Conservation (phyloP, 2,888 invertebrate genomes). For the Mesorhabditis sp. region DNA sequence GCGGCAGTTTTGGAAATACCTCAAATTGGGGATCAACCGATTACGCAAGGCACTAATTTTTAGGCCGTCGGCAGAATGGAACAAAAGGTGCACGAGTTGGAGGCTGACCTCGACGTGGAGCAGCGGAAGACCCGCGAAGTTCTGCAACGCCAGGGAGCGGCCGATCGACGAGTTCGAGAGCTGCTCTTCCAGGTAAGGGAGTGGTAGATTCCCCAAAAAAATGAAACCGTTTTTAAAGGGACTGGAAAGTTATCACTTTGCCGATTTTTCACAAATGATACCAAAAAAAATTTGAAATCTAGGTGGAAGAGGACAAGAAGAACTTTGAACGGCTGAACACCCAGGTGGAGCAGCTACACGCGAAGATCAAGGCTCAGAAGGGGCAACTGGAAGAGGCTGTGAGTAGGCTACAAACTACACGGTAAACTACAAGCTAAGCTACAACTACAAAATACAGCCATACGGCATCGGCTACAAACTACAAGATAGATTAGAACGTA, state of each 20-base stretch:
- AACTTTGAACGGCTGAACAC: conserved; percentile 62
- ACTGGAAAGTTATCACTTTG: background rate
- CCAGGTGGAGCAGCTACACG: conserved; percentile 62
- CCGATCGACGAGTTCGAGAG: conserved; percentile 63
- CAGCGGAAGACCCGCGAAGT: conserved; percentile 62
- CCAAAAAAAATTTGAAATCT: conserved; percentile 13
- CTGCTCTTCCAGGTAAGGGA: conserved; percentile 58
- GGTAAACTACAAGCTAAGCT: too few species aligned
- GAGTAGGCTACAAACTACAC: conserved; percentile 11
- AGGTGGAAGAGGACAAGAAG: conserved; percentile 65
- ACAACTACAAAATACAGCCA: too few species aligned
- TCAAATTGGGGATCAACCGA: too few species aligned
- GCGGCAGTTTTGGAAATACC: too few species aligned
- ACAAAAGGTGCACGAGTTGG: conserved; percentile 79
- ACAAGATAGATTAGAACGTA: too few species aligned
- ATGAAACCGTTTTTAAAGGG: conserved; percentile 21
- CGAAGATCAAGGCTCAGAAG: conserved; percentile 64
- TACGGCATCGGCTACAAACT: too few species aligned
- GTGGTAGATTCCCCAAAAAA: conserved; percentile 19
- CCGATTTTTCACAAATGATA: background rate
- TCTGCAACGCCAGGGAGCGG: conserved; percentile 63
- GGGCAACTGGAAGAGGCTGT: conserved; percentile 63
- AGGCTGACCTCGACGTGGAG: conserved; percentile 77
- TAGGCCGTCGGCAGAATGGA: conserved; percentile 91
- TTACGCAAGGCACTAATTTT: conserved; percentile 68